Conservation (phyloP, 2,797 vertebrate species). For the Harpagifer antarcticus region DNA sequence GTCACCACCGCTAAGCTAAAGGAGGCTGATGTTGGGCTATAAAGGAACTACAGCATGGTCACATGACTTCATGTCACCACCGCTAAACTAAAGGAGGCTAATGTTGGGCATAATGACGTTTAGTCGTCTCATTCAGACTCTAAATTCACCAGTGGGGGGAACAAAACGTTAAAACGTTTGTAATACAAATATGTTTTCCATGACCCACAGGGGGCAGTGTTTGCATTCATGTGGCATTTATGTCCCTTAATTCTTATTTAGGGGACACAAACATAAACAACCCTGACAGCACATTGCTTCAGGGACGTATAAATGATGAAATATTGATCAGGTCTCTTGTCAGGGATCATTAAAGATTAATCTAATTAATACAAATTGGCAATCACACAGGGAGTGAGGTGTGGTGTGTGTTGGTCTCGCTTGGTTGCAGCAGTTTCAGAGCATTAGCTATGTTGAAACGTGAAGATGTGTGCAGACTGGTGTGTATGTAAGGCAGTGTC, state of each 20-base stretch:
- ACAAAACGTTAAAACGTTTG: too few species aligned
- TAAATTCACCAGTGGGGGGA: too few species aligned
- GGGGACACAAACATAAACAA: neutral
- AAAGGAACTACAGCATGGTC: too few species aligned
- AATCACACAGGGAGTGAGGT: neutral
- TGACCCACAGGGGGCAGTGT: neutral
- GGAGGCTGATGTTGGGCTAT: too few species aligned
- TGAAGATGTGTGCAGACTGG: slow-evolving; percentile 24
- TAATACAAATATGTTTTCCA: too few species aligned
- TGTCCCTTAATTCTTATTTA: neutral
- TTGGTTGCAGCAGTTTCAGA: neutral
- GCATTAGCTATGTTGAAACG: neutral
- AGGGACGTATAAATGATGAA: neutral
- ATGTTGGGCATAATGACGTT: too few species aligned
- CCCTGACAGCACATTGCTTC: neutral
- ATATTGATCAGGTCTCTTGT: neutral
- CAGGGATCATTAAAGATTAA: neutral
- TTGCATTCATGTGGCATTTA: neutral
- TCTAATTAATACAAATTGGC: slow-evolving; percentile 3
- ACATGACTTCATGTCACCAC: too few species aligned
- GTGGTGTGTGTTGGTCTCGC: neutral
- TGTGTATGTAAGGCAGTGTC: neutral
- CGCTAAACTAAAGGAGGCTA: too few species aligned
- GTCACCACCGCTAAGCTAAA: too few species aligned
- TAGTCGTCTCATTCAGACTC: too few species aligned